Evolutionary conservation across 2,888 invertebrate species (phyloP), one percentile per base, ranked within the genome.

Genomic region (Xestia rhomboidea): DNA sequence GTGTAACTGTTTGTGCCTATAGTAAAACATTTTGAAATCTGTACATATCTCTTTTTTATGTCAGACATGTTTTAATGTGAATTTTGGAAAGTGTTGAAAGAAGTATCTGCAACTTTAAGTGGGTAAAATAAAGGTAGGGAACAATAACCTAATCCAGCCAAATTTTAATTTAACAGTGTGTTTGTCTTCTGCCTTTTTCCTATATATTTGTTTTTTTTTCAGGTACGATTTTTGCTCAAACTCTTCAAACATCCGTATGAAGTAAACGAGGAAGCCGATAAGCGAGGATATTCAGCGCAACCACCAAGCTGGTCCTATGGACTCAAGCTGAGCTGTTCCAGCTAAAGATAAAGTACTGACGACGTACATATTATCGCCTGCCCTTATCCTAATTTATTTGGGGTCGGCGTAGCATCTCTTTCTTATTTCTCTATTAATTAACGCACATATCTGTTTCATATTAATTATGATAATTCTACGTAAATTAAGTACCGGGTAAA

Each of bases 311-410:
- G 97, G 97, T 94, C 97, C 0, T 95, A 95, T 72, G 94, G 94
- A 0, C 93, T 97, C 6, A 97, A 96, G 78, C 93, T 97, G 0
- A 97, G 97, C 86, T 97, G 97, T 88, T 97, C 97, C 30, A 97
- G 97, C 89, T 97, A 94, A 68, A 63, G 57, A 44, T 27, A n/a
- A 63, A 49, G 30, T 30, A 24, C n/a, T 62, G 21, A 62, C 30
- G 8, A 18, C 10, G 18, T 30, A 60, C 8, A 60, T 30, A 18
- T 27, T 30, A 30, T 60, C 1, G 18, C 15, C 18, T 7, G 27
- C 57, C 38, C 24, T 13, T 24, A 63, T 7, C 24, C 13, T 24
- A 38, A 63, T 11, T 6, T 38, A n/a, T 38, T 38, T 38, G n/a
- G n/a, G n/a, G 41, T 41, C 4, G 7, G 41, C 18, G n/a, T n/a